These are phyloP conservation scores for Pocillopora damicornis DNA, from an alignment of 64 coral and sea anemone species.

Conservation along the genomic window DNA sequence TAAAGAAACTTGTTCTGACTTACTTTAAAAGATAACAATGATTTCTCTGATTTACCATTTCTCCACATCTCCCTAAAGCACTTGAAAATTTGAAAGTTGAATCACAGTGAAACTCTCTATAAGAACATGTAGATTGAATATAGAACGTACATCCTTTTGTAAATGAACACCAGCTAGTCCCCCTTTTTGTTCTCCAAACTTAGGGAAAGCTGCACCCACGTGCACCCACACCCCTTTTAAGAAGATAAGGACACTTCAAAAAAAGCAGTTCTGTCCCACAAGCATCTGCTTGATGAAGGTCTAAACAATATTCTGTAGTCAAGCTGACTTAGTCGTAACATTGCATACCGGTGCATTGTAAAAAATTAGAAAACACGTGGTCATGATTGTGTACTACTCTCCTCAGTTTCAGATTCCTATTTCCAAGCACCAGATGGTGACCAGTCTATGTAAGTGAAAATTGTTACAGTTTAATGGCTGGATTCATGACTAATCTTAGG, in stretches of 20 bases:
- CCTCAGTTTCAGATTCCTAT: constrained; percentile 4
- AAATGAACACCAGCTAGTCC: background rate
- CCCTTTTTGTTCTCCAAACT: no score
- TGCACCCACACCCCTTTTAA: no score
- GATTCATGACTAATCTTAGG: no score
- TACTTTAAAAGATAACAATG: background rate
- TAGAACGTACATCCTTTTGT: background rate
- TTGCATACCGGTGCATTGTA: no score
- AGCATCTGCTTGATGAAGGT: background rate
- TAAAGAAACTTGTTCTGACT: background rate
- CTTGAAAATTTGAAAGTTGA: no score
- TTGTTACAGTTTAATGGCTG: background rate
- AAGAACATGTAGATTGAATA: no score
- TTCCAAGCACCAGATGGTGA: constrained; percentile 5
- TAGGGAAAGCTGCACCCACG: no score
- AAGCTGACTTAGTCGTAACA: background rate
- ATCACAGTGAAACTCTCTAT: no score
- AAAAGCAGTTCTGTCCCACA: background rate
- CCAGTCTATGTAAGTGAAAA: background rate
- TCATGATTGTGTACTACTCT: background rate
- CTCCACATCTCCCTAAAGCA: no score
- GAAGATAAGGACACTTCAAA: background rate
- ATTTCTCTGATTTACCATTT: background rate
- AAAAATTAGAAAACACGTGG: no score
- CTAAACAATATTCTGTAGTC: background rate